Conservation (phyloP, 1,140 invertebrate species). For the Agrilus planipennis region DNA sequence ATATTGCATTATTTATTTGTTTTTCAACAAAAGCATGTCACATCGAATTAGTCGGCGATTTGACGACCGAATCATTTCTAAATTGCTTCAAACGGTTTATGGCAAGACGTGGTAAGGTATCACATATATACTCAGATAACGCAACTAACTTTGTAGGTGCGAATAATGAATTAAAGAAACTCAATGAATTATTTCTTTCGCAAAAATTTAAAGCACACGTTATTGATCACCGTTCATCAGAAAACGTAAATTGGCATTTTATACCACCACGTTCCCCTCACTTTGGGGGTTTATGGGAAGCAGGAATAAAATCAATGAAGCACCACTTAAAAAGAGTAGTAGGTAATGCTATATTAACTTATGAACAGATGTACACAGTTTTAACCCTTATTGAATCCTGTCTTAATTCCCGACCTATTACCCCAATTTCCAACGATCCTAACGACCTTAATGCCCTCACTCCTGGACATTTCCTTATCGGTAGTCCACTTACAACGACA, state of each 20-base stretch:
- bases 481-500: constrained; percentile 7
- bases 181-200: constrained; percentile 5
- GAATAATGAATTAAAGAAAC: constrained; percentile 9
- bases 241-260: constrained; percentile 25
- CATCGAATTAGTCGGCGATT: constrained; percentile 27
- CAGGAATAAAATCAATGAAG: background rate
- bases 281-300: constrained; percentile 1
- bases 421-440: constrained; percentile 17
- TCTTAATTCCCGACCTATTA: constrained; percentile 27
- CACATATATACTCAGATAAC: constrained; percentile 20
- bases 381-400: constrained; percentile 18
- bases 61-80: constrained; percentile 22
- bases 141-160: constrained; percentile 15
- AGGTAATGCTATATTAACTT: constrained; percentile 15
- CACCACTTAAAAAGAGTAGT: constrained; percentile 12
- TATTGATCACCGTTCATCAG: background rate
- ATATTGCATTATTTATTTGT: constrained; percentile 31
- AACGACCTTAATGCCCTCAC: constrained; percentile 21
- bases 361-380: constrained; percentile 22
- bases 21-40: constrained; percentile 27
- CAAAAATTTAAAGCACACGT: background rate
- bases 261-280: constrained; percentile 27
- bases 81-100: constrained; percentile 25
- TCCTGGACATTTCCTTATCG: constrained; percentile 32
- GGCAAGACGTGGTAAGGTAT: constrained; percentile 20